Evolutionary conservation across 2,113 vertebrate genomes (phyloP).

Genomic region (Sitta europaea): DNA sequence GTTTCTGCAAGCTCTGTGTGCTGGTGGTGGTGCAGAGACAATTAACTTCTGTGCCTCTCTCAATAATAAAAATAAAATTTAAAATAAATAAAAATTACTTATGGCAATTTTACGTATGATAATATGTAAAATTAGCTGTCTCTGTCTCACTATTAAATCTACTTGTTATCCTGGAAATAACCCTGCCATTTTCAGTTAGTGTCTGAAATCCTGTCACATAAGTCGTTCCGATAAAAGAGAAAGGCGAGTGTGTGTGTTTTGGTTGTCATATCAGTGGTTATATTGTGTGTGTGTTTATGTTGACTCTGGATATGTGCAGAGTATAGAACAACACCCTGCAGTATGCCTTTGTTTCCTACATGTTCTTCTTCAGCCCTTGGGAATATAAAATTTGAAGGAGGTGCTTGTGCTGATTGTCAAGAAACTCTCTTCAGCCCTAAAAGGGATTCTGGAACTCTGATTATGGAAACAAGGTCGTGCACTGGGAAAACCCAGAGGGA

Average conservation of each 20-base stretch:
- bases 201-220: neutral
- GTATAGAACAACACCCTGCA: neutral
- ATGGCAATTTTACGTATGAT: neutral
- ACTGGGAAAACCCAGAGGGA: constrained; percentile 14
- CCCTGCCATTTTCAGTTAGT: neutral
- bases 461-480: neutral
- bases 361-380: neutral
- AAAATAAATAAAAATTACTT: neutral
- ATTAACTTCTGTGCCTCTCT: neutral
- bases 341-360: neutral
- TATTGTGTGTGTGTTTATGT: neutral
- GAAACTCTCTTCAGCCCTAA: neutral
- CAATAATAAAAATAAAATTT: neutral
- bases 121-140: neutral
- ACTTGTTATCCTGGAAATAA: neutral
- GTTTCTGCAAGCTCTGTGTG: neutral
- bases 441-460: neutral
- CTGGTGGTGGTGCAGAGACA: neutral
- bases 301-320: neutral
- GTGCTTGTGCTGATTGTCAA: neutral
- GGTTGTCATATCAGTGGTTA: accelerated
- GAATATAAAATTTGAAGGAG: neutral
- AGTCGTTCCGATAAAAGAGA: neutral
- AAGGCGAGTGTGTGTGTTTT: accelerated
- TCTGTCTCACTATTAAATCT: neutral